Evolutionary conservation across 2,113 vertebrate species (phyloP), one percentile per base, ranked within the genome.

Genomic region (Heliornis fulica): DNA sequence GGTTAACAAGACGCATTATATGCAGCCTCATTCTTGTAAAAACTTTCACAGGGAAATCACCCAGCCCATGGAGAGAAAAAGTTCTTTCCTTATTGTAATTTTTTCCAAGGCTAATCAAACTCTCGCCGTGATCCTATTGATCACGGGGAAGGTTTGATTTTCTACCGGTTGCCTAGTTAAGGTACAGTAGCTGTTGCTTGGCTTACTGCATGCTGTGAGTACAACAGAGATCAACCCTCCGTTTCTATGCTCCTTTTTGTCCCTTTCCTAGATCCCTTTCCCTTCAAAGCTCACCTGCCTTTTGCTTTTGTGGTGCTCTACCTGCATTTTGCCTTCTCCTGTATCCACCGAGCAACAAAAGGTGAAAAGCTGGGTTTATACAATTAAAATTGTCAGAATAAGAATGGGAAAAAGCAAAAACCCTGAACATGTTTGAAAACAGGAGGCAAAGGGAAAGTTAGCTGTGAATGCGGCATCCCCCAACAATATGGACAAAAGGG

Each of bases 1-100:
- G 97, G 97, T 96, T 97, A 97, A 97, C 95, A 95, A 97, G 97
- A 97, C 65, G 40, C 95, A 97, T 97, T 97, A 97, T 96, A 95
- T 83, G 96, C 93, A 93, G 96, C 94, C 92, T 97, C 93, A 95
- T 97, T 97, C 96, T 97, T 97, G 97, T 94, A 96, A 96, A 97
- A 97, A 97, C 96, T 97, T 97, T 97, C 95, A 95, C 94, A 94
- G 96, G 95, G 93, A 97, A 96, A 97, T 96, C 82, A 89, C 95
- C 93, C 93, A 94, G 81, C 91, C 90, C 87, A 43, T 36, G 93
- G 85, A 96, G 90, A 83, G 95, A 79, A 94, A 97, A 97, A 97
- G 87, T 97, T 96, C 89, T 97, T 78, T 96, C 87, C 82, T 97
- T 96, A 94, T 93, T 96, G 96, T 95, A 95, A 95, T 95, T 96